Evolutionary conservation across 2,113 vertebrate species (phyloP).

Genomic region (Thymallus thymallus): DNA sequence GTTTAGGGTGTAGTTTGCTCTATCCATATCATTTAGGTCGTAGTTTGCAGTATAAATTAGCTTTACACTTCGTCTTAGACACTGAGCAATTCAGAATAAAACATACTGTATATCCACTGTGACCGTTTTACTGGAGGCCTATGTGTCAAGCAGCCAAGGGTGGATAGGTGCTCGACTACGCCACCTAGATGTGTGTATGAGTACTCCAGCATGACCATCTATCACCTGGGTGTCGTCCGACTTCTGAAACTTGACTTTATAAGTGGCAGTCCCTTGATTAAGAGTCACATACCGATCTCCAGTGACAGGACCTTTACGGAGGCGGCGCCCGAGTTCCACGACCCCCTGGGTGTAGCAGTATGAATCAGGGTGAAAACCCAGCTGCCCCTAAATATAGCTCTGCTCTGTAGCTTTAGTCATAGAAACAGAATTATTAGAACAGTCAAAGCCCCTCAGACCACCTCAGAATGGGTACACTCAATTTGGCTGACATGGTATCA

Average conservation of each 20-base stretch:
- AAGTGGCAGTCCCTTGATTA: background rate
- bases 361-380: slow-evolving; percentile 48
- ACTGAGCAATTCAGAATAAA: too few relatives aligned
- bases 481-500: too few relatives aligned
- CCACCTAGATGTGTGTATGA: background rate
- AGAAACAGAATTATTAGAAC: background rate
- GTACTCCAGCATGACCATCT: background rate
- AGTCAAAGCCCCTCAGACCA: background rate
- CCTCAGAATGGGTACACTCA: too few relatives aligned
- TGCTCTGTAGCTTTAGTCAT: too few relatives aligned
- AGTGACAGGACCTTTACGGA: background rate
- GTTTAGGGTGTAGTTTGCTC: slow-evolving; percentile 7
- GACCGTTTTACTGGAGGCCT: too few relatives aligned
- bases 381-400: slow-evolving; percentile 51
- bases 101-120: too few relatives aligned
- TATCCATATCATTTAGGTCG: too few relatives aligned
- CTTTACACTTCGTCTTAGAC: too few relatives aligned
- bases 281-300: background rate
- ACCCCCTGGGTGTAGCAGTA: slow-evolving; percentile 33
- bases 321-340: background rate
- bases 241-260: background rate
- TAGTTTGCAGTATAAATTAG: too few relatives aligned
- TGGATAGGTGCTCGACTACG: background rate
- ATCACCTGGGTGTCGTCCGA: background rate
- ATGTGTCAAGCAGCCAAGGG: too few relatives aligned